These are phyloP conservation scores for Linnaemya tessellans DNA, from an alignment of 2,888 invertebrate species.

Conservation along the genomic window DNA sequence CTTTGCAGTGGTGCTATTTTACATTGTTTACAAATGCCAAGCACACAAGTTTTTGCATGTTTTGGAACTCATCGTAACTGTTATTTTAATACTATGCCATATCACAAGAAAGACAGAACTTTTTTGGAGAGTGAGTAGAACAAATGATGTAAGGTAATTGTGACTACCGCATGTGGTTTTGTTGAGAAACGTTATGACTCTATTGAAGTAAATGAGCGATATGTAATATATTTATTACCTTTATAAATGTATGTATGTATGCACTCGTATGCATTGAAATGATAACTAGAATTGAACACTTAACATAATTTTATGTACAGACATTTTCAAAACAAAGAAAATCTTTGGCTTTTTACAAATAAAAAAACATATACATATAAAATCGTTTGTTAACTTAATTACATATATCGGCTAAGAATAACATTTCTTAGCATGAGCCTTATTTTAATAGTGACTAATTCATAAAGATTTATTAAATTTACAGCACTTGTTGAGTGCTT, in stretches of 20 bases:
- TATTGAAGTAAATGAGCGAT: too few relatives aligned
- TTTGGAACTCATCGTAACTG: too few relatives aligned
- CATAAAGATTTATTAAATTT: not conserved
- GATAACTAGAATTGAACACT: not conserved
- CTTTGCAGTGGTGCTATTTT: too few relatives aligned
- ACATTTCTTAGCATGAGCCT: not conserved
- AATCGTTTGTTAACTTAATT: slow-evolving; percentile 7
- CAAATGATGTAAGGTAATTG: too few relatives aligned
- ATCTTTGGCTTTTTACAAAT: slow-evolving; percentile 31
- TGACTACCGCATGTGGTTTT: too few relatives aligned
- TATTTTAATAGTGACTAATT: not conserved
- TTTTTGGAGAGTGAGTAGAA: too few relatives aligned
- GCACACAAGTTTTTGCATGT: too few relatives aligned
- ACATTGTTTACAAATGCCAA: too few relatives aligned
- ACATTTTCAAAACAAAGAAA: slow-evolving; percentile 32
- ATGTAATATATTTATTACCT: not conserved
- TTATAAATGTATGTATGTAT: too few relatives aligned
- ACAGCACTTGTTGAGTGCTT: not conserved
- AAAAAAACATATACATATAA: slow-evolving; percentile 3
- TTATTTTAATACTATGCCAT: too few relatives aligned
- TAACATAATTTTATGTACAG: not conserved
- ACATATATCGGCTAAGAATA: not conserved
- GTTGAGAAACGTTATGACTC: too few relatives aligned
- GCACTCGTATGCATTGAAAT: not conserved
- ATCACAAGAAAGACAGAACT: too few relatives aligned